phyloP scores from a whole-genome alignment of 2,797 vertebrate genomes.

The Phoebastria nigripes region DNA sequence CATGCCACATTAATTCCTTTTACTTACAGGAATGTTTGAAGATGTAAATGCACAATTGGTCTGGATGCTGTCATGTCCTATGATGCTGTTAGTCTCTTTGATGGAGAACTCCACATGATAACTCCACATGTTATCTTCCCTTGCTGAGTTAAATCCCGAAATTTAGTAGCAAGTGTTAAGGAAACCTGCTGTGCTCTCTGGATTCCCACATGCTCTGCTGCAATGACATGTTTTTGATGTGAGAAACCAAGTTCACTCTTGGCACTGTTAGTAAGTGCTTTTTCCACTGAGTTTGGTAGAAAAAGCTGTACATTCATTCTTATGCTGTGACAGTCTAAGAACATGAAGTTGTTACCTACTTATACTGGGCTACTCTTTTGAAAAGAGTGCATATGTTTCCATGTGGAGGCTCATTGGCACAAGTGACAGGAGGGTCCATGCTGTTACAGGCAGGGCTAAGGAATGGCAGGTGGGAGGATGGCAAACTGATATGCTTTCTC shows the following conservation, averaged over 20 bases:
- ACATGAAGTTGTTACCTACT: neutral
- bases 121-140: constrained; percentile 16
- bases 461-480: neutral
- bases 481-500: neutral
- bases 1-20: neutral
- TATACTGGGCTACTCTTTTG: neutral
- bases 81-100: constrained; percentile 1
- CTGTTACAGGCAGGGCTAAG: neutral
- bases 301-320: neutral
- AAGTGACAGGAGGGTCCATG: neutral
- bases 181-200: constrained; percentile 36
- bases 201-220: constrained; percentile 31
- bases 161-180: constrained; percentile 37
- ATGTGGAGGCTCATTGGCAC: neutral
- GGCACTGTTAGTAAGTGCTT: neutral
- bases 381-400: neutral
- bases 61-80: constrained; percentile 25
- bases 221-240: constrained; percentile 46
- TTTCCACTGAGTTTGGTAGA: neutral
- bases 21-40: constrained; percentile 9
- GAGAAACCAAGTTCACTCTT: constrained; percentile 31
- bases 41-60: constrained; percentile 14
- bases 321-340: neutral
- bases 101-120: constrained; percentile 40
- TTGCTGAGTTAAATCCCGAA: constrained; percentile 48